Base-by-base conservation (phyloP, 2,888 invertebrate genomes). In the Diarsia rubi region DNA sequence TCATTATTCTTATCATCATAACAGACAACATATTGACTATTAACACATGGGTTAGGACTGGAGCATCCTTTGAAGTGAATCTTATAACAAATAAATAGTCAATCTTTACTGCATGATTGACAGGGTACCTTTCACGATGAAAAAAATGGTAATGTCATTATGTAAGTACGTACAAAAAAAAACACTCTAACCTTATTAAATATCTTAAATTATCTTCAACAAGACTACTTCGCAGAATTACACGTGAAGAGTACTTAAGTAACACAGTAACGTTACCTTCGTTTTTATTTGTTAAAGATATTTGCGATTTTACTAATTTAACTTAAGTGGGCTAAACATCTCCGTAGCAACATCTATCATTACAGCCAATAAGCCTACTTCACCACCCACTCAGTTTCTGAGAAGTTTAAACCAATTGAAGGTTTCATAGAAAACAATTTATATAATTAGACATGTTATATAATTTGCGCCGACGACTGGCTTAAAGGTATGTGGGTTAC, bases 401-500 rank as follows among this genome's bases (percentile, higher is more conserved):
- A 75, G 78, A 85, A 83, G 70, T 68, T 62, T 57, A 54, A 69
- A 27, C 45, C 68, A 63, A 75, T 85, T 74, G 62, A 73, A 79
- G 65, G 44, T 60, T 83, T 81, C 83, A 68, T 65, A 83, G 81
- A 68, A 85, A 81, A 74, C 83, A 73, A 83, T 83, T 84, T 84
- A 83, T 78, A 44, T 81, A 75, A 83, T 78, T 70, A 74, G 62
- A 63, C 49, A 60, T 74, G 54, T 84, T 83, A 75, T 52, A 60
- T 82, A 65, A 84, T 47, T n/a, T 67, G 63, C 54, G 21, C 47
- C 0, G 68, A 42, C 73, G 27, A 14, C 42, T 21, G 68, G 49
- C 68, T 76, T 74, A n/a, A 45, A 75, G 73, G 78, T 63, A 83
- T 82, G 73, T 84, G 27, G 75, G 84, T 81, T 81, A 82, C 37